Base-by-base conservation (phyloP, 2,888 invertebrate species). In the Schrankia costaestrigalis region DNA sequence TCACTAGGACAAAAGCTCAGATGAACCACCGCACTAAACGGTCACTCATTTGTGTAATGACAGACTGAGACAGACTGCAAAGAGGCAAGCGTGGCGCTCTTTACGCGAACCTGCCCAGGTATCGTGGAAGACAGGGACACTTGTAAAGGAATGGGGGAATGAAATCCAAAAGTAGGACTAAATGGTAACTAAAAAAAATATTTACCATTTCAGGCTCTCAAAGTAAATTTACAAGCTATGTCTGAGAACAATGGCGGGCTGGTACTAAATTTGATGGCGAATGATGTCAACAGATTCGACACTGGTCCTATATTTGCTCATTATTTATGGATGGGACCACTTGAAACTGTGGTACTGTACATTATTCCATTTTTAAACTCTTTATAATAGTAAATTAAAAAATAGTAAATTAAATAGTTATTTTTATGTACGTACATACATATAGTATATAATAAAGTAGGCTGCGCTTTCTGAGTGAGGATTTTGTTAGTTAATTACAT, bases 261-360 rank as follows among this genome's bases (percentile, higher is more conserved):
- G 48, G 89, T 91, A 10, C 82, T 91, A 0, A 91, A 91, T 62
- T 64, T 91, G 8, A 83, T 95, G 78, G 93, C 94, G 11, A 95
- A 94, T 53, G 95, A 95, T 63, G 94, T 94, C 1, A 92, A 91
- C 51, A 88, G 94, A 46, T 93, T 95, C 62, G 94, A 95, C 63
- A 88, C 91, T 45, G 91, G 91, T 4, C 89, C 92, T 1, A 71
- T 93, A 10, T 93, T 93, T 58, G 73, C 92, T 0, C 94, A 94
- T 66, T 94, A 93, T 57, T 82, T 94, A 9, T 93, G 94, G 93
- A 90, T 94, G 35, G 93, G 93, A 11, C 94, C 94, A 1, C 46
- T 93, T 5, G 92, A 94, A 66, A 90, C 92, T n/a, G 34, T 91
- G 38, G 90, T 92, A 48, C n/a, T n/a, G n/a, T n/a, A n/a, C n/a